Evolutionary conservation across 2,113 vertebrate genomes (phyloP), one percentile per base, ranked within the genome.

Genomic region (Xyliphius kryptos): DNA sequence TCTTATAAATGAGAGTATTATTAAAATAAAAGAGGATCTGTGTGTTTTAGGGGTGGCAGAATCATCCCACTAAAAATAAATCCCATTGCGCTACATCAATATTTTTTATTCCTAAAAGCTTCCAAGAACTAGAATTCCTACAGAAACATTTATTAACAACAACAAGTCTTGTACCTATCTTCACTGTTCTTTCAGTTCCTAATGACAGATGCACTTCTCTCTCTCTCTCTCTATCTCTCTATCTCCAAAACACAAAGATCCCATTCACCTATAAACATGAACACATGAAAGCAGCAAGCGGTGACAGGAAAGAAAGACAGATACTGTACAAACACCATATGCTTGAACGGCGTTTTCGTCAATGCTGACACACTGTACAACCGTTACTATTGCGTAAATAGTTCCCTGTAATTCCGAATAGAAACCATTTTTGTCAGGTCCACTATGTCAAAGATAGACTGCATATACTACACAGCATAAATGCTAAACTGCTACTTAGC

Each of bases 121-220:
- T 74, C 73, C 61, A 71, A n/a, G n/a, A n/a, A n/a, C n/a, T n/a
- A n/a, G 40, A 22, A 36, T 55, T 57, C 75, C 63, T 73, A 72
- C 73, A 74, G 52, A n/a, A n/a, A n/a, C n/a, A n/a, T n/a, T n/a
- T n/a, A n/a, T n/a, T n/a, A n/a, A n/a, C n/a, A n/a, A n/a, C n/a
- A n/a, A n/a, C n/a, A n/a, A n/a, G 52, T 73, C 71, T 68, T 76
- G 82, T 82, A 81, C 79, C 81, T 79, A 83, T 75, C 72, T 76
- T 77, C 60, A 81, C 78, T 80, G 81, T 76, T 70, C 60, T 65
- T 78, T 76, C 65, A 76, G 43, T 56, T 70, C 78, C 78, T n/a
- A 83, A 77, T 62, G 74, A 79, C 73, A 76, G 77, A 70, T n/a
- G n/a, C n/a, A n/a, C n/a, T n/a, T n/a, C n/a, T n/a, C n/a, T n/a